phyloP scores from a whole-genome alignment of 2,113 vertebrate species.

The Cephalopterus ornatus region DNA sequence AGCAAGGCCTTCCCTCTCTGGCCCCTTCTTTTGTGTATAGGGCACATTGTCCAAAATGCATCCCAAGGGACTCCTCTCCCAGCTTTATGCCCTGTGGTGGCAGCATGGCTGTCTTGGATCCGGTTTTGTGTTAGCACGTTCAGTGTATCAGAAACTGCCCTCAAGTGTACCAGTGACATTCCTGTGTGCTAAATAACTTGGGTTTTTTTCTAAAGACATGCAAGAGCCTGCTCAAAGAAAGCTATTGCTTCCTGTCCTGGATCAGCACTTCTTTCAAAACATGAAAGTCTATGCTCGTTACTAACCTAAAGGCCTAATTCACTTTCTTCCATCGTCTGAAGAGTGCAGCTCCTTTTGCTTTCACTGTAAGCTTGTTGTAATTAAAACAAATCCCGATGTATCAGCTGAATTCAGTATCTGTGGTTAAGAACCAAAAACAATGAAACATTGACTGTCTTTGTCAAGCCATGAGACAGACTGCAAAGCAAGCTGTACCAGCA shows the following conservation, averaged over 20 bases:
- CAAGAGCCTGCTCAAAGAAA: background rate
- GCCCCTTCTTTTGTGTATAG: background rate
- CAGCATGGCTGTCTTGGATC: background rate
- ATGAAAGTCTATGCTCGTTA: background rate
- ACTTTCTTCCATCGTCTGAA: background rate
- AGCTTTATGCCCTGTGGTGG: background rate
- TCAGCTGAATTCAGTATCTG: background rate
- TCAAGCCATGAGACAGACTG: background rate
- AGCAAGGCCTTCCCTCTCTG: too few relatives aligned
- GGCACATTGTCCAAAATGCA: background rate
- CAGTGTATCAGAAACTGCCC: background rate
- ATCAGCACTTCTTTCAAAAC: background rate
- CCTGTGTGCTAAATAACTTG: fast-evolving
- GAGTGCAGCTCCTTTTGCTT: background rate
- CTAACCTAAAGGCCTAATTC: background rate
- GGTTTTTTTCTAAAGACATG: background rate
- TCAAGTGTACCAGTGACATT: background rate
- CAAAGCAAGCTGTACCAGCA: background rate
- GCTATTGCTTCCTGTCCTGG: background rate
- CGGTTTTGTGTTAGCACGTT: background rate
- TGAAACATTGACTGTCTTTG: background rate
- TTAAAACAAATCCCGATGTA: background rate
- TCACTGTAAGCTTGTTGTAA: background rate
- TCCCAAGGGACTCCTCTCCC: background rate
- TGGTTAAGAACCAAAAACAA: background rate